These are phyloP conservation scores for Merodon equestris DNA, from an alignment of 2,888 invertebrate genomes.

Conservation along the genomic window DNA sequence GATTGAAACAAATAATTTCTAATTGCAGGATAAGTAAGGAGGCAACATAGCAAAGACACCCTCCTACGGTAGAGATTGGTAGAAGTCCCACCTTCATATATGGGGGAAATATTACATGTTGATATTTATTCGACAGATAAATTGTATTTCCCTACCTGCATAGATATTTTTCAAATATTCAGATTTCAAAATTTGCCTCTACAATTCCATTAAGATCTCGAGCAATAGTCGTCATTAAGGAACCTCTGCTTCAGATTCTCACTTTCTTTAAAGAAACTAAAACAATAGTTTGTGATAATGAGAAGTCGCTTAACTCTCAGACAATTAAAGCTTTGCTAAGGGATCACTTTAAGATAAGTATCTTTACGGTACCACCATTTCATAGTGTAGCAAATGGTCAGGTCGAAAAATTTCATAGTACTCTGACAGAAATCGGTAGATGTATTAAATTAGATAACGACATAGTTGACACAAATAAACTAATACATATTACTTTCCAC, in stretches of 20 bases:
- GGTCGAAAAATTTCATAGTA: slow-evolving; percentile 48
- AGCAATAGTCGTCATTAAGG: slow-evolving; percentile 17
- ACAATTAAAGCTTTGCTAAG: slow-evolving; percentile 34
- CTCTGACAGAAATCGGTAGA: slow-evolving; percentile 34
- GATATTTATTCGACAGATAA: slow-evolving; percentile 42
- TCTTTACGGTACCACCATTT: slow-evolving; percentile 37
- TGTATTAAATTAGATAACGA: slow-evolving; percentile 30
- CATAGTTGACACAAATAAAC: slow-evolving; percentile 16
- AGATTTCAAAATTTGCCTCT: slow-evolving; percentile 33
- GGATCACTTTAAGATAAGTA: slow-evolving; percentile 26
- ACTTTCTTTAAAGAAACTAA: slow-evolving; percentile 28
- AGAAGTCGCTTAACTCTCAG: slow-evolving; percentile 9
- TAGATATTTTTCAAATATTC: too few relatives aligned
- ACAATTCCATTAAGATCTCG: slow-evolving; percentile 27
- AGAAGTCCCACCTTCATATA: slow-evolving; percentile 17
- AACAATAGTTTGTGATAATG: slow-evolving; percentile 40
- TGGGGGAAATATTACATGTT: slow-evolving; percentile 27
- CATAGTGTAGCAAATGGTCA: slow-evolving; percentile 43
- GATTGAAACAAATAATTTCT: slow-evolving; percentile 5
- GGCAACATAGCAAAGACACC: slow-evolving; percentile 30
- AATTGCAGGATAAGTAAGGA: slow-evolving; percentile 27
- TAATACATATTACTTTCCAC: slow-evolving; percentile 26
- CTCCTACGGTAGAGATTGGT: slow-evolving; percentile 12
- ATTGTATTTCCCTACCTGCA: slow-evolving; percentile 28
- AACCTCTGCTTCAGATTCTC: slow-evolving; percentile 21